phyloP scores from a whole-genome alignment of 2,113 vertebrate genomes.

The Mastomys natalensis region DNA sequence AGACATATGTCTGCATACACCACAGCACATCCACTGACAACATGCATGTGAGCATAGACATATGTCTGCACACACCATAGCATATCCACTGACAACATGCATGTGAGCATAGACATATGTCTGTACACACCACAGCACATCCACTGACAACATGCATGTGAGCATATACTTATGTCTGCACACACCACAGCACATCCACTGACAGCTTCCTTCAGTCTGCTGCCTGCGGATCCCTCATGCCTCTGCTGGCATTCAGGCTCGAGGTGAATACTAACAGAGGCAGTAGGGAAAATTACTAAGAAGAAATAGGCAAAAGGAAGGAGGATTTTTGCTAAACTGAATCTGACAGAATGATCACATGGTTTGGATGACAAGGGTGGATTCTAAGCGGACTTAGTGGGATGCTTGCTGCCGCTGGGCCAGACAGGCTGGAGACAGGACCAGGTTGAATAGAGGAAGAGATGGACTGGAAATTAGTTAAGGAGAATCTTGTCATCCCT shows the following conservation, averaged over 20 bases:
- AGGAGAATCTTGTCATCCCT: background rate
- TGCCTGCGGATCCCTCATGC: background rate
- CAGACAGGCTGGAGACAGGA: background rate
- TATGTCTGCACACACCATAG: background rate
- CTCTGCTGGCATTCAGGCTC: background rate
- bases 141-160: background rate
- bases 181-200: background rate
- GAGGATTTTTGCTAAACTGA: background rate
- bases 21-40: background rate
- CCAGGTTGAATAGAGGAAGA: background rate
- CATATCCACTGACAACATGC: background rate
- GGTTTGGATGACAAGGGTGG: background rate
- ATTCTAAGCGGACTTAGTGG: background rate
- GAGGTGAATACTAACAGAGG: background rate
- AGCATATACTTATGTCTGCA: background rate
- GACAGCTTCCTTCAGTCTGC: background rate
- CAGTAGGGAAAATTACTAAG: background rate
- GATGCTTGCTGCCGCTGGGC: background rate
- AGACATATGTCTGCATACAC: background rate
- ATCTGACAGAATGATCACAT: background rate
- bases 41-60: background rate
- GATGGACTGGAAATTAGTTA: background rate
- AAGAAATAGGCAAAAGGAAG: background rate
- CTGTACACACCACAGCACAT: background rate
- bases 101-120: background rate